These are phyloP conservation scores for Protobothrops flavoviridis DNA, from an alignment of 2,113 vertebrate species.

Conservation along the genomic window DNA sequence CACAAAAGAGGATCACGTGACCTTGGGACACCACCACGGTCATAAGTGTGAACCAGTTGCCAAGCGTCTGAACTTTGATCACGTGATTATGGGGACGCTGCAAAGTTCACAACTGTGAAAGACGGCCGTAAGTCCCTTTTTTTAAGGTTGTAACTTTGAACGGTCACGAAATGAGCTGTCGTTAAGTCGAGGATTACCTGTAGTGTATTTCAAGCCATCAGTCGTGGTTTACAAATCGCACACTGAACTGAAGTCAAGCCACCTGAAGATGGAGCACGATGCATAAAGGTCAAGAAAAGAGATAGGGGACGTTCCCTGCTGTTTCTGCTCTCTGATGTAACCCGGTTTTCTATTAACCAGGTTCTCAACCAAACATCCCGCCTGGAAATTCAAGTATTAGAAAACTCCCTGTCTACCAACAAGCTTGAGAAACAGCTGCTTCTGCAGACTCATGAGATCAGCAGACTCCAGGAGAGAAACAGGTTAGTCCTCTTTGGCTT, in stretches of 20 bases:
- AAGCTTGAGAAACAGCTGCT: constrained; percentile 80
- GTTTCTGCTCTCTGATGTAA: background rate
- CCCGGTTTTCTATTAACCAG: constrained; percentile 46
- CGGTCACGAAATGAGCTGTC: no score
- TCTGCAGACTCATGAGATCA: constrained; percentile 78
- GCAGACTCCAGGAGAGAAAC: constrained; percentile 77
- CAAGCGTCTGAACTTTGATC: no score
- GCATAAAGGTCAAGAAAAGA: background rate
- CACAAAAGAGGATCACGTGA: no score
- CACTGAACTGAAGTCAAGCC: background rate
- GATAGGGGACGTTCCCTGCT: background rate
- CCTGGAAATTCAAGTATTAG: constrained; percentile 80
- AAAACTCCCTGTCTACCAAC: constrained; percentile 77
- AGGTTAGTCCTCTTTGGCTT: constrained; percentile 57
- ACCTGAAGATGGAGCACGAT: background rate
- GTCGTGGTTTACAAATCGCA: background rate
- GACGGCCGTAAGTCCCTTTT: no score
- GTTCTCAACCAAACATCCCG: constrained; percentile 80
- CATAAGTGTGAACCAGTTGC: no score
- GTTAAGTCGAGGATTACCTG: no score
- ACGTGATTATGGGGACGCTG: no score
- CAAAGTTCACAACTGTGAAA: no score
- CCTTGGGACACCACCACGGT: no score
- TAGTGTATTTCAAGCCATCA: background rate
- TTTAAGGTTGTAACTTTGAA: no score